Percentiles rank a stretch among this genome's conserved stretches.
These are phyloP conservation scores for Oreochromis niloticus DNA, from an alignment of 2,113 vertebrate genomes.

Conservation along the genomic window DNA sequence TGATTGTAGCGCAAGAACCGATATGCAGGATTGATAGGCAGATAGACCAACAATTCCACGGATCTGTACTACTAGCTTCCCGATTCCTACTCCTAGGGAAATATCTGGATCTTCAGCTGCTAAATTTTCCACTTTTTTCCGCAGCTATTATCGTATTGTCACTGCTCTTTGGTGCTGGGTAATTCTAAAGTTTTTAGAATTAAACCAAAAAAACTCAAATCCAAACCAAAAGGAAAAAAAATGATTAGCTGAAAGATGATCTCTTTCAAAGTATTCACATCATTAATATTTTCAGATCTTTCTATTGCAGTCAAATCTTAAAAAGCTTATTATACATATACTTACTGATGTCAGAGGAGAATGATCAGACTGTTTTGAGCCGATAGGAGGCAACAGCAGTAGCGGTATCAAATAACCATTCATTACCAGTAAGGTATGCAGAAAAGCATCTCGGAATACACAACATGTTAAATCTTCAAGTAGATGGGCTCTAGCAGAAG, in stretches of 20 bases:
- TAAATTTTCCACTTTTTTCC: not conserved
- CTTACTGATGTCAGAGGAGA: not conserved
- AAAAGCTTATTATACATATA: not conserved
- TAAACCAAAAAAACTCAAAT: too few relatives aligned
- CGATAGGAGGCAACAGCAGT: not conserved
- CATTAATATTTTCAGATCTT: not conserved
- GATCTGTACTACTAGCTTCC: not conserved
- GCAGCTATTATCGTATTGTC: not conserved
- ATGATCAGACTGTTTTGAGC: not conserved
- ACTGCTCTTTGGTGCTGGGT: not conserved
- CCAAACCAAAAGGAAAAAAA: too few relatives aligned
- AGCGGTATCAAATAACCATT: not conserved
- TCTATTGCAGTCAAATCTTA: not conserved
- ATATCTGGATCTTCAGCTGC: not conserved
- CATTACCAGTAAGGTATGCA: not conserved
- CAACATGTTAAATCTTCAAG: fast-evolving
- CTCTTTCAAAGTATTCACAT: not conserved
- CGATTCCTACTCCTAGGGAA: not conserved
- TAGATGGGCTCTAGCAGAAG: not conserved
- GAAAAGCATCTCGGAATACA: not conserved
- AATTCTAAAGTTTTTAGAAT: not conserved
- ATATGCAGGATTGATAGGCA: not conserved
- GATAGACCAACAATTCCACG: not conserved
- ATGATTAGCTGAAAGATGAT: too few relatives aligned
- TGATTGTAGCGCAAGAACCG: not conserved